Base-by-base conservation (phyloP, 35 echinoderm and acorn worm species). In the Apostichopus californicus region DNA sequence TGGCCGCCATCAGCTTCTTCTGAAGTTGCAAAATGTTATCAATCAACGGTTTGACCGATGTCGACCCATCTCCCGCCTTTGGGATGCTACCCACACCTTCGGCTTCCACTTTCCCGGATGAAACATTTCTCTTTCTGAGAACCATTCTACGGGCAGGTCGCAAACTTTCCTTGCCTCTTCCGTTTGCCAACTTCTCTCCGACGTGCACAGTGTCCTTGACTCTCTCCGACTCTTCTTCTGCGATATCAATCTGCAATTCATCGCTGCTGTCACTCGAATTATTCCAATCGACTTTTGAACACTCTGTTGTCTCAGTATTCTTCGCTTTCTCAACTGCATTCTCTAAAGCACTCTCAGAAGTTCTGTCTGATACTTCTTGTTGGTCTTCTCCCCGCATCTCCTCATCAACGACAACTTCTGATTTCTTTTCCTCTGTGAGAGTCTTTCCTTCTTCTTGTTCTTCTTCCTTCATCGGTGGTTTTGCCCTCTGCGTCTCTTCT, bases 21-120 rank as follows among this genome's bases (percentile, higher is more conserved):
- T 89, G 61, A 9, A 89, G 86, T 64, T 89, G 10, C 23, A 89
- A 64, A 11, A 89, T 89, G 64, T 89, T 89, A 46, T 89, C 86
- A 7, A 89, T 52, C 8, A 89, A 34, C 5, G 86, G 86, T 22
- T 65, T 66, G 18, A 64, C 17, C 5, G 61, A 53, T 72, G 86
- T 22, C 5, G 25, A 22, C 5, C 18, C 10, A 20, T 72, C 23
- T 28, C n/a, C 14, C 9, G 15, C 61, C 5, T 72, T 89, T 75
- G 6, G n/a, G 3, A 17, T 78, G 17, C 26, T 60, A 28, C 83
- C 83, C 9, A 46, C 17, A 18, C 21, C 71, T 75, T 13, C 71
- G 1, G 9, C 4, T 26, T 63, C 64, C 64, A 54, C 61, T 17
- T 28, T 52, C 8, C 8, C 24, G 3, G 7, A 14, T 2, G 17